Conservation (phyloP, 2,797 vertebrate genomes). For the Arrhamphus sclerolepis region DNA sequence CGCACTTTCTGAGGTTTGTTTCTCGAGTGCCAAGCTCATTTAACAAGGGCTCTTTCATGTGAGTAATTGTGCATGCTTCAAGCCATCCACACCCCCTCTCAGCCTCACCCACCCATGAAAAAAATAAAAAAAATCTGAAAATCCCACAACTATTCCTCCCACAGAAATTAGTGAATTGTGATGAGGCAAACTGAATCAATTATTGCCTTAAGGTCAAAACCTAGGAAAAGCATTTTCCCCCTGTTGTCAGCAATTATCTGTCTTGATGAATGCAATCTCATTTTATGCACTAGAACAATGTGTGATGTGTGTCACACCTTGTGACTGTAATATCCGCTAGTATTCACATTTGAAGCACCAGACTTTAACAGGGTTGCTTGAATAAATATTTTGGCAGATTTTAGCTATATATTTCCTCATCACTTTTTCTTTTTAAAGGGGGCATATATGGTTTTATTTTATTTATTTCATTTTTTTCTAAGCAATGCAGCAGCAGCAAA, state of each 20-base stretch:
- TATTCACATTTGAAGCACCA: conserved; percentile 20
- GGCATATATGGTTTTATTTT: too few species aligned
- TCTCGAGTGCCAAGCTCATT: conserved; percentile 75
- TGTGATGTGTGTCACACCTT: conserved; percentile 55
- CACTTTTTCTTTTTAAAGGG: too few species aligned
- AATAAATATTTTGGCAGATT: conserved; percentile 14
- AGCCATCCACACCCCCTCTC: conserved; percentile 47
- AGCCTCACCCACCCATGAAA: conserved; percentile 18
- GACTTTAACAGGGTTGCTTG: conserved; percentile 9
- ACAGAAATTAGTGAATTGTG: conserved; percentile 73
- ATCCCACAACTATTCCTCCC: conserved; percentile 66
- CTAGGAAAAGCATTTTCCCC: conserved; percentile 69
- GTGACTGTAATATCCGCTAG: conserved; percentile 51
- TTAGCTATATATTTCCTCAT: too few species aligned
- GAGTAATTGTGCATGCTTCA: conserved; percentile 74
- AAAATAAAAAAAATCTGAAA: conserved; percentile 53
- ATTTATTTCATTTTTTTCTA: too few species aligned
- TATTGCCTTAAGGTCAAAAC: conserved; percentile 76
- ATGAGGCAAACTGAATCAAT: conserved; percentile 75
- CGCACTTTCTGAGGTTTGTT: conserved; percentile 72
- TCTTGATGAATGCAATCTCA: conserved; percentile 52
- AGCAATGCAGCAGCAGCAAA: too few species aligned
- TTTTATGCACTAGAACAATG: conserved; percentile 41
- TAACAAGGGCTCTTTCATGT: conserved; percentile 76
- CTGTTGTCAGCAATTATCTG: conserved; percentile 70